Base-by-base conservation (phyloP, 2,113 vertebrate species). In the Panurus biarmicus region DNA sequence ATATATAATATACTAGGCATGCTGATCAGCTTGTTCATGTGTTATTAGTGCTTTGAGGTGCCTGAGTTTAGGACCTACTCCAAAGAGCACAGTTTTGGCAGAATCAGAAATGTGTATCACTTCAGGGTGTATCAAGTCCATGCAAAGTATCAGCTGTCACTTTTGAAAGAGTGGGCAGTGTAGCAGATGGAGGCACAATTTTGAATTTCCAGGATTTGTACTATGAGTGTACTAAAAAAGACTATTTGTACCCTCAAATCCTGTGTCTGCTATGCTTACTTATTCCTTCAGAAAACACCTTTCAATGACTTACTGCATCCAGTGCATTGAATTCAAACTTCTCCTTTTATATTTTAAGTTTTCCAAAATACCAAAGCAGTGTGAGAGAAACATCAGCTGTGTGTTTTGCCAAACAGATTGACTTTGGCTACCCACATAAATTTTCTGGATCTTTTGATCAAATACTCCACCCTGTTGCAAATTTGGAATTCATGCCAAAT, bases 391-490 rank as follows among this genome's bases (percentile, higher is more conserved):
- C 44, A 85, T 95, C 93, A 86, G 92, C 90, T 95, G 47, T 33
- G 18, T 71, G 67, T 85, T 86, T 97, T 97, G 91, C 94, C 94
- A 97, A 93, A 96, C 72, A 90, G 78, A 95, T 96, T 95, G 89
- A 90, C 94, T 97, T 97, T 97, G 86, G 83, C 92, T 96, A 89
- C 92, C 88, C 79, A 79, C 45, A 89, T 96, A 87, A 80, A 95
- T 97, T 96, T 97, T 97, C 93, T 97, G 58, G 38, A 94, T 86
- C 90, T 97, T 98, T 96, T 97, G 74, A 97, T 97, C 75, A 92
- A 89, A 95, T 90, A 66, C 92, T 97, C 93, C 86, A 96, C 92
- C 89, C 93, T 97, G 53, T 89, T 96, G 65, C 82, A 96, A 89
- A 91, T 92, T 92, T 96, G 81, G 54, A 97, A 69, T 90, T 90